phyloP scores from a whole-genome alignment of 2,888 invertebrate genomes.

The Sturmia bella region DNA sequence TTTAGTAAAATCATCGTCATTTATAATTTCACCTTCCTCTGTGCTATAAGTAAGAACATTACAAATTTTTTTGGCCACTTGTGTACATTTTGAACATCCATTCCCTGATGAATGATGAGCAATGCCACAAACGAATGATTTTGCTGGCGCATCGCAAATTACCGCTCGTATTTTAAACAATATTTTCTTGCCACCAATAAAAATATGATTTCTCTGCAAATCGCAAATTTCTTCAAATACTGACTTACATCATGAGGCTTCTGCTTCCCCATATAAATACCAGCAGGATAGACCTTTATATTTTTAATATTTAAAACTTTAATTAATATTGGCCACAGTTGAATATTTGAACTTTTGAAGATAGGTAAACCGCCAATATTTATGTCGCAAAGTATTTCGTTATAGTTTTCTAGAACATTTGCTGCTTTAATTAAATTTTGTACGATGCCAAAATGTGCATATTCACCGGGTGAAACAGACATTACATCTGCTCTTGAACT shows the following conservation, averaged over 20 bases:
- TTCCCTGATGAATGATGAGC: slow-evolving; percentile 15
- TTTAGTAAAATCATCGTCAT: slow-evolving; percentile 11
- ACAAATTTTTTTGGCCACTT: slow-evolving; percentile 9
- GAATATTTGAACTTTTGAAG: slow-evolving; percentile 61
- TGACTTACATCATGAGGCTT: slow-evolving; percentile 29
- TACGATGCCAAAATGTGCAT: slow-evolving; percentile 62
- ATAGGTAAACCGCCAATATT: slow-evolving; percentile 63
- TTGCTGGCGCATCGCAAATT: slow-evolving; percentile 32
- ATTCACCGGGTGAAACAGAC: slow-evolving; percentile 45
- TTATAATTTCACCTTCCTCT: slow-evolving; percentile 12
- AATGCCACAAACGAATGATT: slow-evolving; percentile 35
- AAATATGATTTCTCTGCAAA: no score
- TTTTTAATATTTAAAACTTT: slow-evolving; percentile 57
- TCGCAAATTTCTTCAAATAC: no score
- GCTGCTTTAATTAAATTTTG: slow-evolving; percentile 47
- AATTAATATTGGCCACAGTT: slow-evolving; percentile 65
- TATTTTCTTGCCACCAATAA: no score
- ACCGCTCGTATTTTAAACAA: slow-evolving; percentile 5
- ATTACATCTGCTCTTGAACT: slow-evolving; percentile 1
- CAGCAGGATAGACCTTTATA: slow-evolving; percentile 18
- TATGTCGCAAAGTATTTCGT: slow-evolving; percentile 62
- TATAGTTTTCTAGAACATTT: slow-evolving; percentile 27
- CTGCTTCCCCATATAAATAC: slow-evolving; percentile 36
- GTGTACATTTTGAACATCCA: slow-evolving; percentile 33
- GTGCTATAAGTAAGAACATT: slow-evolving; percentile 18